Percentiles rank a stretch among this genome's conserved stretches.
These are phyloP conservation scores for Lytechinus variegatus DNA, from an alignment of 35 echinoderm and acorn worm species.

Conservation along the genomic window DNA sequence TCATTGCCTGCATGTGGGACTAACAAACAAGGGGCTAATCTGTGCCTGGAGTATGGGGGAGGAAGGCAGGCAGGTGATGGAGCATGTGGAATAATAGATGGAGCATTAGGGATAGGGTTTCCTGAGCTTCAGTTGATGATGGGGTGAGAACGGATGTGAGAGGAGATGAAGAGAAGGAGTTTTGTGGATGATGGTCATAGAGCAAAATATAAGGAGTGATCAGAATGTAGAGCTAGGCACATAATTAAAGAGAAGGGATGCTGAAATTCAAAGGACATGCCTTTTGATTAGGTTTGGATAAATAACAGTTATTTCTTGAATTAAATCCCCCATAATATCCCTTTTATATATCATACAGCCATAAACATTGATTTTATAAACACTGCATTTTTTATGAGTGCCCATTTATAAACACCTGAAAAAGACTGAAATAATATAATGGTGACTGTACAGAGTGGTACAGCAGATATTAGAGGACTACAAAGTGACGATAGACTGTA, in stretches of 20 bases:
- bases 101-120: constrained; percentile 10
- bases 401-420: too few relatives aligned
- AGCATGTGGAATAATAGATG: constrained; percentile 12
- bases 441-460: too few relatives aligned
- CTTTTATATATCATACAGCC: too few relatives aligned
- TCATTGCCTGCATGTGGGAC: constrained; percentile 16
- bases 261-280: not conserved
- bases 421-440: too few relatives aligned
- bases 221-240: not conserved
- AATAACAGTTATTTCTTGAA: too few relatives aligned
- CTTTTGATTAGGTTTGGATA: not conserved
- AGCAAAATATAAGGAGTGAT: not conserved
- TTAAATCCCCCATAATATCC: too few relatives aligned
- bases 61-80: constrained; percentile 2
- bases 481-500: too few relatives aligned
- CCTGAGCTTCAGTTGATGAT: not conserved
- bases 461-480: too few relatives aligned
- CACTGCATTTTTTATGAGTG: too few relatives aligned
- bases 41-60: constrained; percentile 1
- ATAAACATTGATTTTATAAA: too few relatives aligned
- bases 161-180: not conserved
- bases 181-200: not conserved
- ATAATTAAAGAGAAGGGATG: not conserved
- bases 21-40: constrained; percentile 18
- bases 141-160: constrained; percentile 15